A percentile compares a stretch with the other conserved stretches of the same genome.
phyloP scores from a whole-genome alignment of 2,888 invertebrate genomes.

The Chirona hameri region DNA sequence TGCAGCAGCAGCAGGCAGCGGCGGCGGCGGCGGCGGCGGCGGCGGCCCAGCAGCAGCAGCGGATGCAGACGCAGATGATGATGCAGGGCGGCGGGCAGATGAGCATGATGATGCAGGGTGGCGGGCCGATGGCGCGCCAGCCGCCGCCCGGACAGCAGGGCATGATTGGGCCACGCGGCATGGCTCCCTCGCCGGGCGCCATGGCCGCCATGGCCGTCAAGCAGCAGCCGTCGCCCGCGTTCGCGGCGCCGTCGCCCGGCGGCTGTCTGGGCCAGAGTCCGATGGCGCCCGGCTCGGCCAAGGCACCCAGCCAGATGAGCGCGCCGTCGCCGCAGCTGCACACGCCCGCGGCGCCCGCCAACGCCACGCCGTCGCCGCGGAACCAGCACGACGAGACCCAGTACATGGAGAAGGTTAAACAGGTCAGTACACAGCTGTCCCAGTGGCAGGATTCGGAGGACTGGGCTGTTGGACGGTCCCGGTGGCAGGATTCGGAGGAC shows the following conservation, averaged over 20 bases:
- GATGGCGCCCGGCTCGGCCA: conserved; percentile 38
- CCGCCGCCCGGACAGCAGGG: conserved; percentile 31
- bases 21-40: neutral
- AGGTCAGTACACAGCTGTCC: conserved; percentile 51
- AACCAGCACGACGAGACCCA: conserved; percentile 69
- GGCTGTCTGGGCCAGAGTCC: conserved; percentile 40
- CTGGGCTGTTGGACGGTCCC: too few species aligned
- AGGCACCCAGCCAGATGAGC: conserved; percentile 41
- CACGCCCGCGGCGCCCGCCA: conserved; percentile 33
- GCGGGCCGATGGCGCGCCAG: conserved; percentile 35
- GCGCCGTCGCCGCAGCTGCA: conserved; percentile 42
- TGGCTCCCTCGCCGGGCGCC: neutral
- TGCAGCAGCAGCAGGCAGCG: neutral
- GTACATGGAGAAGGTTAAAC: conserved; percentile 87
- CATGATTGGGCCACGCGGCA: neutral
- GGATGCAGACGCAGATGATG: conserved; percentile 12
- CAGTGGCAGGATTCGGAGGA: too few species aligned
- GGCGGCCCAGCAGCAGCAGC: neutral
- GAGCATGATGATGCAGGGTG: conserved; percentile 34
- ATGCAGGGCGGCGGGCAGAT: conserved; percentile 27
- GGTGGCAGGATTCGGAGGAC: too few species aligned
- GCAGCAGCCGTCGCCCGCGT: conserved; percentile 27
- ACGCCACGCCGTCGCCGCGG: conserved; percentile 13
- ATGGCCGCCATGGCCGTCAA: neutral
- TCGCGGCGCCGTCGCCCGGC: conserved; percentile 40